Evolutionary conservation across 2,113 vertebrate species (phyloP), one percentile per base, ranked within the genome.

Genomic region (Miniopterus natalensis): DNA sequence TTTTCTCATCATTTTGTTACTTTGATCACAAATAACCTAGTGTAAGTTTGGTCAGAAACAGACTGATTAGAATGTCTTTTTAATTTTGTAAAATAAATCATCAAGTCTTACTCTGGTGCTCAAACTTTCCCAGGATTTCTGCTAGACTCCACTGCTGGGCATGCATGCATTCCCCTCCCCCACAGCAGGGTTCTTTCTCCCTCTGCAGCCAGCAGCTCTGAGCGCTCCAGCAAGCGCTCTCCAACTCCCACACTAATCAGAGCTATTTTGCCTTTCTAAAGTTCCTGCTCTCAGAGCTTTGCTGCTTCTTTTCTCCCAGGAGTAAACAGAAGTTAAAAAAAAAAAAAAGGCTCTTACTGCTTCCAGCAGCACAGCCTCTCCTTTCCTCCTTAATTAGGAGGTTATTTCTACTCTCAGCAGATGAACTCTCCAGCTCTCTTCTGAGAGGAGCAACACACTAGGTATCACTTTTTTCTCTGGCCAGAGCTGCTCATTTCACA

Each of bases 201-300:
- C 53, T 55, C 42, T 2, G 4, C 29, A 81, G 88, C 53, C 5
- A 5, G 40, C 13, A 57, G 29, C 84, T 68, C 55, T 13, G 36
- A 80, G 12, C 10, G 86, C n/a, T 94, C 51, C 23, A 55, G 53
- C 25, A 42, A 51, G n/a, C 40, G 87, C 71, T 65, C 65, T 71
- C 45, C 23, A 61, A 71, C 27, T 84, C 80, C 61, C 91, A 90
- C 40, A 75, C 36, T 36, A 63, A 63, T 68, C 80, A 92, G 75
- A 87, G 83, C n/a, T 31, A 87, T 49, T 93, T 31, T 78, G 94
- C 65, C 81, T 95, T 81, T 94, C 77, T 74, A 23, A 90, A 92
- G 63, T 74, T 68, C 78, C 80, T 70, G 61, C 61, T 96, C 73
- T 70, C 83, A 88, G 80, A 61, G 84, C 88, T 87, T 93, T 83